These are phyloP conservation scores for Cyrtorhinus lividipennis DNA, from an alignment of 1,140 invertebrate species.

Conservation along the genomic window DNA sequence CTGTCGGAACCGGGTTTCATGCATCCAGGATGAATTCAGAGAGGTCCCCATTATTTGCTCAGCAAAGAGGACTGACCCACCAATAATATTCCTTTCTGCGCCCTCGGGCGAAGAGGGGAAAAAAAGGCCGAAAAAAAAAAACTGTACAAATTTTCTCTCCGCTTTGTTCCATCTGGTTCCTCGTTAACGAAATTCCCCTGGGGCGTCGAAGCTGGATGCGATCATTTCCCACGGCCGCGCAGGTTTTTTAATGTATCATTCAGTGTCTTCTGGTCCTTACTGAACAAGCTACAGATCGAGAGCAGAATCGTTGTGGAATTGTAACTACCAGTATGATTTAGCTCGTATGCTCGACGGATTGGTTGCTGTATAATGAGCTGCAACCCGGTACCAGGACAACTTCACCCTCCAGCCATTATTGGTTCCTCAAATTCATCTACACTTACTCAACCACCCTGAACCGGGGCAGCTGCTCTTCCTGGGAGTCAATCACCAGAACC, in stretches of 20 bases:
- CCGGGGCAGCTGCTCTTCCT: too few relatives aligned
- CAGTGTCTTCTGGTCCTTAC: not conserved
- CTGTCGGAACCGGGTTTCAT: too few relatives aligned
- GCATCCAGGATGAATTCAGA: too few relatives aligned
- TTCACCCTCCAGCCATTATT: too few relatives aligned
- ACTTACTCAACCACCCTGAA: too few relatives aligned
- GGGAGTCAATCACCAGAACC: too few relatives aligned
- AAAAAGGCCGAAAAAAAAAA: not conserved
- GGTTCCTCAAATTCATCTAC: too few relatives aligned
- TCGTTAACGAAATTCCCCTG: not conserved
- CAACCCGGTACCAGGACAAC: too few relatives aligned
- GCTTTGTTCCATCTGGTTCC: not conserved
- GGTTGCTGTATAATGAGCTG: not conserved
- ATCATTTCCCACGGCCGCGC: not conserved
- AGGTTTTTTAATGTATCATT: not conserved
- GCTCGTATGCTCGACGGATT: not conserved
- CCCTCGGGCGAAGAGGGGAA: not conserved
- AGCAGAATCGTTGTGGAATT: too few relatives aligned
- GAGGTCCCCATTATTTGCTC: not conserved
- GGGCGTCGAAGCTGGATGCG: not conserved
- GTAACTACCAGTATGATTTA: not conserved
- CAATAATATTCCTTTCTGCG: not conserved
- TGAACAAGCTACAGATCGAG: not conserved
- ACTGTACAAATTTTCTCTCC: not conserved
- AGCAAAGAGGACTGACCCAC: not conserved